Base-by-base conservation (phyloP, 1,140 invertebrate species). In the Aphelenchoides avenae region DNA sequence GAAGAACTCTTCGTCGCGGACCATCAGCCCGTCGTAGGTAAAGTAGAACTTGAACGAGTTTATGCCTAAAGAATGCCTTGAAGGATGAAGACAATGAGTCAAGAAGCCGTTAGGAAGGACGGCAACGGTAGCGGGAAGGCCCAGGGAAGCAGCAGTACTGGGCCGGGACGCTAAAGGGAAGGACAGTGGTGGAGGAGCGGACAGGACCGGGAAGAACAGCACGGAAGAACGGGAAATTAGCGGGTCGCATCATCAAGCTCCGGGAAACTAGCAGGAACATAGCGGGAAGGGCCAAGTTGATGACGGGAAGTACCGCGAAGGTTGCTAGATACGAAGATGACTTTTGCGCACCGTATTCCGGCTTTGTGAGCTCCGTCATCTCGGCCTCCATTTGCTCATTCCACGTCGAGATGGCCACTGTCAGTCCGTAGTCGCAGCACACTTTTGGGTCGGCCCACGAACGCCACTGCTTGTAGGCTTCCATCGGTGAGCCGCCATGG, bases 1-100 rank as follows among this genome's bases (percentile, higher is more conserved):
- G 70, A 91, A 88, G 7, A 99, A 79, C 57, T 96, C 89, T 22
- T 85, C 81, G 78, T 99, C 94, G 59, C 85, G 82, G n/a, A 99
- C 79, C 88, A 94, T 92, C 75, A 86, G 88, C 0, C 84, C 76
- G 72, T 89, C 88, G 77, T 96, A 96, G 0, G 92, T 91, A 88
- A 98, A 92, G 79, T 95, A 98, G 84, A 91, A 86, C 81, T 98
- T 98, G 80, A 96, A 98, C 0, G 92, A 95, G 79, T 95, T 97
- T 29, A 99, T 82, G 2, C 94, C 92, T 79, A 68, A 48, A 29
- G 30, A 52, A 41, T 13, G 3, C 47, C 42, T 18, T 24, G 11
- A 24, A 29, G 6, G 13, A 22, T 13, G 22, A 41, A 6, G 26
- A 7, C 6, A 22, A 22, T 22, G 20, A 13, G 3, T 22, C 40